Conservation (phyloP, 2,888 invertebrate species). For the Aphodius granarius region DNA sequence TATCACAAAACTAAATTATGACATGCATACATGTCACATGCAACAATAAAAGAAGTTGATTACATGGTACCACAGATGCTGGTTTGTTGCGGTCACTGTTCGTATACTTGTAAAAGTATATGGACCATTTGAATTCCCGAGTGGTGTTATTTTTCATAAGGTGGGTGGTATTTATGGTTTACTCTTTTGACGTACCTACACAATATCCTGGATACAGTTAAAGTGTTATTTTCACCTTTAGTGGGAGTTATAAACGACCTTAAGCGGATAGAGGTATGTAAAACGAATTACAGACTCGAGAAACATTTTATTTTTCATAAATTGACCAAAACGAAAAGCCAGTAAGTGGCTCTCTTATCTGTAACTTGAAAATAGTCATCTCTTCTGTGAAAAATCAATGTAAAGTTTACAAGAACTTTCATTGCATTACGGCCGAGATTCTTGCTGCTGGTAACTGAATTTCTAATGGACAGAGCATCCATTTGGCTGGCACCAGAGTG, state of each 20-base stretch:
- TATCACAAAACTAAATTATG: neutral
- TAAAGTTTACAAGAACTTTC: no score
- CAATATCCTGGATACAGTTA: neutral
- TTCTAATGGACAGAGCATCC: neutral
- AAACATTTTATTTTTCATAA: neutral
- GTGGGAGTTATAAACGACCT: neutral
- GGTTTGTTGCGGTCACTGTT: neutral
- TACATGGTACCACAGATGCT: neutral
- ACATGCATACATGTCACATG: neutral
- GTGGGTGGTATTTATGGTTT: slow-evolving; percentile 11
- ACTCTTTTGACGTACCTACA: neutral
- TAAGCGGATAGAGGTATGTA: neutral
- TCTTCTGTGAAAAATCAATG: no score
- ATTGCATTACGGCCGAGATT: no score
- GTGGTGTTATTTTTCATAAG: neutral
- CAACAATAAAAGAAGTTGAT: neutral
- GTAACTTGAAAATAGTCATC: no score
- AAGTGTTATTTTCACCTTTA: neutral
- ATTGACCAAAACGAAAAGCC: neutral
- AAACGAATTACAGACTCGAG: neutral
- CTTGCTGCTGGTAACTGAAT: no score
- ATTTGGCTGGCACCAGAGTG: neutral
- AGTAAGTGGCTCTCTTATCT: no score
- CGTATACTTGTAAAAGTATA: slow-evolving; percentile 5
- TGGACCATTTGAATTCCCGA: slow-evolving; percentile 1